These are phyloP conservation scores for Protobothrops flavoviridis DNA, from an alignment of 2,113 vertebrate species.

Conservation along the genomic window DNA sequence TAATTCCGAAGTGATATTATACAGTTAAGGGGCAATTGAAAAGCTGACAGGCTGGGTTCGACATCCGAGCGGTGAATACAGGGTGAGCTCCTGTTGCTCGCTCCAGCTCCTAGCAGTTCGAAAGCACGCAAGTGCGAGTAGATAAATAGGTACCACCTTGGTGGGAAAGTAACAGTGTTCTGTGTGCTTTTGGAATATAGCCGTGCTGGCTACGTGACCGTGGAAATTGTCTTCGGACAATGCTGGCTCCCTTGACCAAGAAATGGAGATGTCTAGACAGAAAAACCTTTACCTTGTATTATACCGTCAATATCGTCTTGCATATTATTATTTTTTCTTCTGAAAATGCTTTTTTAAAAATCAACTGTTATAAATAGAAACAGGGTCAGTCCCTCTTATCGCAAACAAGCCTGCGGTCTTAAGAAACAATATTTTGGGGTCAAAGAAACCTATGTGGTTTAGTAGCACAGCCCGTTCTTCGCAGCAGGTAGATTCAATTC, in stretches of 20 bases:
- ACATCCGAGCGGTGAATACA: not conserved
- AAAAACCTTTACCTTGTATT: not conserved
- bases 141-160: not conserved
- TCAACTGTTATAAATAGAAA: not conserved
- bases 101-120: not conserved
- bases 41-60: not conserved
- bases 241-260: not conserved
- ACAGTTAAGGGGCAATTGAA: not conserved
- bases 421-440: not conserved
- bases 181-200: not conserved
- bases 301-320: not conserved
- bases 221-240: not conserved
- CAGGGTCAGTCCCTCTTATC: not conserved
- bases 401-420: not conserved
- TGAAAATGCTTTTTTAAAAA: not conserved
- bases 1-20: not conserved
- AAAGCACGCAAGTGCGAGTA: not conserved
- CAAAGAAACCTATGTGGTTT: not conserved
- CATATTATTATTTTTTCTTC: not conserved
- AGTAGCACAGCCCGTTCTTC: not conserved
- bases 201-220: not conserved
- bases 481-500: not conserved
- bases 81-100: not conserved
- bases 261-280: no score
- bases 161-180: not conserved